These are phyloP conservation scores for Poeciliopsis turrubarensis DNA, from an alignment of 2,113 vertebrate genomes.

Conservation along the genomic window DNA sequence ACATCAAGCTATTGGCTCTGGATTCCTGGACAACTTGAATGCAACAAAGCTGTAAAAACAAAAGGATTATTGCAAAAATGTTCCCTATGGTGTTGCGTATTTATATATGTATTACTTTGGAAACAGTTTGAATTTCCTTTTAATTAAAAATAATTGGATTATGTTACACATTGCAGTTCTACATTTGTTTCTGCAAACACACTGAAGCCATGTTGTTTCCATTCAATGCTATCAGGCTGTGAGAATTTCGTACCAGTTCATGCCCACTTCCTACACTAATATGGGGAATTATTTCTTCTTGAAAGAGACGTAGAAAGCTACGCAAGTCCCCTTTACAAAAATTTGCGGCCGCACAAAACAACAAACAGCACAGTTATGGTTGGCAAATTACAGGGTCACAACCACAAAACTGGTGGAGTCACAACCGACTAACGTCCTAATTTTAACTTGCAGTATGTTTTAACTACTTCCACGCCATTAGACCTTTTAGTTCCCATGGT, in stretches of 20 bases:
- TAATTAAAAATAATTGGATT: background rate
- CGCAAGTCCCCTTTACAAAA: background rate
- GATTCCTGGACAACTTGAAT: background rate
- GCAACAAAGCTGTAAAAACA: background rate
- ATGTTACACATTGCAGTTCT: background rate
- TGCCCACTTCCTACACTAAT: background rate
- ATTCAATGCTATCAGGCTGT: background rate
- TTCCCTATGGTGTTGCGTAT: background rate
- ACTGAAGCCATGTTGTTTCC: background rate
- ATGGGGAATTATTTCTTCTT: background rate
- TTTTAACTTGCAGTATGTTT: background rate
- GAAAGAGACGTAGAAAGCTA: background rate
- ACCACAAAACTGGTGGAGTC: conserved; percentile 11
- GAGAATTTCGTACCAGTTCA: background rate
- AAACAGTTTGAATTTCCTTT: background rate
- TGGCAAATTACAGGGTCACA: conserved; percentile 31
- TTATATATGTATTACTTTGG: background rate
- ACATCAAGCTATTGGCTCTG: background rate
- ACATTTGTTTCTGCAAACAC: background rate
- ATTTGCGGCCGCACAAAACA: conserved; percentile 17
- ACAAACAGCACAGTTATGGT: conserved; percentile 20
- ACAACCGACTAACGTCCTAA: background rate
- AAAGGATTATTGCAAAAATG: background rate
- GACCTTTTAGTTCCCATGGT: background rate
- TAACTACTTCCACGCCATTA: background rate